Conservation (phyloP, 2,113 vertebrate species). For the Mugil cephalus region DNA sequence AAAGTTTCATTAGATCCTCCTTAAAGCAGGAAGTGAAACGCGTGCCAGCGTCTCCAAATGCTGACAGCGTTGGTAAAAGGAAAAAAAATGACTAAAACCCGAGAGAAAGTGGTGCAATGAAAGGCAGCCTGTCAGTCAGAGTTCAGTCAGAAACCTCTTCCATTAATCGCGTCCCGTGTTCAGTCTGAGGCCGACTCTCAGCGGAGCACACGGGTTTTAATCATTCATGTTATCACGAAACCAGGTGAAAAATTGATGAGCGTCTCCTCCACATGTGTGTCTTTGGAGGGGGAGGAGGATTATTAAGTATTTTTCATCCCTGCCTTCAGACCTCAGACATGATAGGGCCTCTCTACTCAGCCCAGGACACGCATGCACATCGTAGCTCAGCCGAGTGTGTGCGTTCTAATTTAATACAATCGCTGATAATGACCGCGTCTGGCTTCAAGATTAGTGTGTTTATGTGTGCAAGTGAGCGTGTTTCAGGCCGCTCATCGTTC, state of each 20-base stretch:
- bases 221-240: constrained; percentile 71
- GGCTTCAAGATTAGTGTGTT: constrained; percentile 43
- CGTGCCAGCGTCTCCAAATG: neutral
- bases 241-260: constrained; percentile 69
- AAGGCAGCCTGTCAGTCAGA: neutral
- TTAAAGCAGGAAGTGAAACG: constrained; percentile 13
- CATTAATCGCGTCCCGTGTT: constrained; percentile 18
- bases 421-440: constrained; percentile 51
- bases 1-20: constrained; percentile 4
- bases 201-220: constrained; percentile 53
- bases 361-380: constrained; percentile 2
- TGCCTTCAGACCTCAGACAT: neutral
- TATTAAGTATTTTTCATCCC: neutral
- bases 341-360: constrained; percentile 11
- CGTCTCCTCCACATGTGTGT: constrained; percentile 6
- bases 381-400: constrained; percentile 27
- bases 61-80: too few relatives aligned
- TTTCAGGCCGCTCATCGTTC: constrained; percentile 35
- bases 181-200: constrained; percentile 16
- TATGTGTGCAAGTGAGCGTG: constrained; percentile 38
- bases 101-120: neutral
- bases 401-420: constrained; percentile 58
- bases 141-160: constrained; percentile 22
- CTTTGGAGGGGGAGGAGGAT: neutral
- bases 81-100: constrained; percentile 10